These are phyloP conservation scores for Hiodon tergisus DNA, from an alignment of 2,113 vertebrate genomes.

Conservation along the genomic window DNA sequence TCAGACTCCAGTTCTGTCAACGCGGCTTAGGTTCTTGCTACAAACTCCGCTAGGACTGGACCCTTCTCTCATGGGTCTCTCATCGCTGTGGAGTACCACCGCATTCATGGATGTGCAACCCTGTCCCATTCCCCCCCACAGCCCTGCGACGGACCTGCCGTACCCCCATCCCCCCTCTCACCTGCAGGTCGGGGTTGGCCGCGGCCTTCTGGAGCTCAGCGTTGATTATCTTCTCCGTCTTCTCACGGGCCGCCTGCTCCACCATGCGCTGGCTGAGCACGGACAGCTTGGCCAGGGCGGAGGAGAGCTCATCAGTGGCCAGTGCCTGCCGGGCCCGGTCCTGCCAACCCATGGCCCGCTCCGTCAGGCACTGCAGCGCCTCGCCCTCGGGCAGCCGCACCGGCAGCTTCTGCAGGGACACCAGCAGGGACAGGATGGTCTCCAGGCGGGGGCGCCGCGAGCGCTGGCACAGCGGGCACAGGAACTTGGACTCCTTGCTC, in stretches of 20 bases:
- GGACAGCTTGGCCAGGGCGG: conserved; percentile 90
- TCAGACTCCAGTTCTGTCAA: too few relatives aligned
- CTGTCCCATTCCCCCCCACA: neutral
- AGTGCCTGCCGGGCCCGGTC: conserved; percentile 87
- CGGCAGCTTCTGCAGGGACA: conserved; percentile 92
- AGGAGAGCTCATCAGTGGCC: conserved; percentile 92
- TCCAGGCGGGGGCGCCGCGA: conserved; percentile 88
- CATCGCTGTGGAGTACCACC: too few relatives aligned
- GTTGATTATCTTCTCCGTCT: conserved; percentile 97
- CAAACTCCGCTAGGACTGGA: neutral
- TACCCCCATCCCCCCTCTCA: conserved; percentile 31
- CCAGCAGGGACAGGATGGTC: conserved; percentile 91
- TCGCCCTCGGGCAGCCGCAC: conserved; percentile 91
- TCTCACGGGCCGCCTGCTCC: conserved; percentile 93
- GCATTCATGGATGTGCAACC: neutral
- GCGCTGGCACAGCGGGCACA: conserved; percentile 90
- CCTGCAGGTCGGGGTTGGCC: conserved; percentile 95
- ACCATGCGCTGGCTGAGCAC: conserved; percentile 97
- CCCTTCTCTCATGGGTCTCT: too few relatives aligned
- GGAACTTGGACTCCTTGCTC: conserved; percentile 90
- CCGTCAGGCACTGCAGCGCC: conserved; percentile 90
- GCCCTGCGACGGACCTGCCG: neutral
- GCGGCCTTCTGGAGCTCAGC: conserved; percentile 96
- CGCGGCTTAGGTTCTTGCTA: neutral
- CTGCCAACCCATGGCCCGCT: conserved; percentile 98